Conservation (phyloP, 2,797 vertebrate species). For the Prionace glauca region DNA sequence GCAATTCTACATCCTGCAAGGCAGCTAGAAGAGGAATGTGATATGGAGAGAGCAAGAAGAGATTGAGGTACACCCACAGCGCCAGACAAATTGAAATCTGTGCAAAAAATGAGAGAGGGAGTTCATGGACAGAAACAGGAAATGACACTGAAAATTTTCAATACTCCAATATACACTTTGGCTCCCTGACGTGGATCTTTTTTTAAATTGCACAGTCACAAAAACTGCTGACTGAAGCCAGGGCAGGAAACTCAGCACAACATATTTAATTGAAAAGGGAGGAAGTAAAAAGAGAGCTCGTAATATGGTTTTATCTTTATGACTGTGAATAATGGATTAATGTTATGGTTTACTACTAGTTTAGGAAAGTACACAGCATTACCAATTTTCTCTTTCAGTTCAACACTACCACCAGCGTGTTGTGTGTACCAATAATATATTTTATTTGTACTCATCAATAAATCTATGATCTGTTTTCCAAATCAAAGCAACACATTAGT, state of each 20-base stretch:
- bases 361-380: neutral
- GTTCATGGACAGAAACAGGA: constrained; percentile 59
- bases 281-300: neutral
- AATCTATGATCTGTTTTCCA: neutral
- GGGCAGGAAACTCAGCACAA: neutral
- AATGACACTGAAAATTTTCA: constrained; percentile 65
- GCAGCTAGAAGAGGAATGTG: constrained; percentile 48
- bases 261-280: constrained; percentile 38
- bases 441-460: constrained; percentile 7
- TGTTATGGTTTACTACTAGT: neutral
- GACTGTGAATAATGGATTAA: constrained; percentile 4
- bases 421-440: neutral
- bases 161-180: constrained; percentile 52
- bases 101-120: constrained; percentile 42
- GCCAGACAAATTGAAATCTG: constrained; percentile 42
- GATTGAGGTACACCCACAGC: constrained; percentile 41
- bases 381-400: neutral
- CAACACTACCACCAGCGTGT: neutral
- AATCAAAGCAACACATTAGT: neutral
- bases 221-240: constrained; percentile 46
- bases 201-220: constrained; percentile 40
- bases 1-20: neutral
- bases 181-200: constrained; percentile 45
- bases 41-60: constrained; percentile 48
- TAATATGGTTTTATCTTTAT: constrained; percentile 9